Base-by-base conservation (phyloP, 2,113 vertebrate genomes). In the Hypocryptadius cinnamomeus region DNA sequence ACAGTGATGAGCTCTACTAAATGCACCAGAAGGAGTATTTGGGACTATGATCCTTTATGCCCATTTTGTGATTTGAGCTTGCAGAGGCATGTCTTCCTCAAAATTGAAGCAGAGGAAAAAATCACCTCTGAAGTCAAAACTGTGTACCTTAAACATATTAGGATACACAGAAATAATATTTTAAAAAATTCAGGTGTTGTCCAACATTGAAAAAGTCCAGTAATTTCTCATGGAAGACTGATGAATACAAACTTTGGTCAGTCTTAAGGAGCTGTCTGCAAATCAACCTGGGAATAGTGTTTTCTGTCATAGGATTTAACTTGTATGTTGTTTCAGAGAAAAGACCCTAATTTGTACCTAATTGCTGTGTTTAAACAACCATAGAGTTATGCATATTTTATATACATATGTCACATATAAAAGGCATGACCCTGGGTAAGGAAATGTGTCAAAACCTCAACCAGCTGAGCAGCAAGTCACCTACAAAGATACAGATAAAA, bases 1-100 rank as follows among this genome's bases (percentile, higher is more conserved):
- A 10, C 16, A 35, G 12, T 23, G n/a, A 51, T 3, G 21, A 69
- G 37, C 47, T 87, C 37, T 40, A 6, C 33, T 31, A 45, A 35
- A 22, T 18, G 28, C 33, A 59, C 10, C 39, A 42, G 0, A 0
- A 0, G 2, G 6, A 22, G 23, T 20, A 50, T 35, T 66, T 60
- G 30, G n/a, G n/a, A 60, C 37, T 31, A 2, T 8, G 18, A 25
- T 12, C 23, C 30, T 76, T 86, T 27, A 37, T 15, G 59, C 7
- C 30, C 45, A 17, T 64, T 72, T 64, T 80, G 44, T 44, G 59
- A 69, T 66, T 48, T 71, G 44, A 54, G 40, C 56, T 81, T 45
- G n/a, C 60, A 84, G 17, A 60, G 30, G 30, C 8, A 22, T 25
- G 13, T 30, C 50, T 79, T 71, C 64, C 33, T 82, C 56, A 59